A percentile compares a stretch with the other conserved stretches of the same genome.
phyloP scores from a whole-genome alignment of 2,113 vertebrate genomes.

The Megaceryle torquata region DNA sequence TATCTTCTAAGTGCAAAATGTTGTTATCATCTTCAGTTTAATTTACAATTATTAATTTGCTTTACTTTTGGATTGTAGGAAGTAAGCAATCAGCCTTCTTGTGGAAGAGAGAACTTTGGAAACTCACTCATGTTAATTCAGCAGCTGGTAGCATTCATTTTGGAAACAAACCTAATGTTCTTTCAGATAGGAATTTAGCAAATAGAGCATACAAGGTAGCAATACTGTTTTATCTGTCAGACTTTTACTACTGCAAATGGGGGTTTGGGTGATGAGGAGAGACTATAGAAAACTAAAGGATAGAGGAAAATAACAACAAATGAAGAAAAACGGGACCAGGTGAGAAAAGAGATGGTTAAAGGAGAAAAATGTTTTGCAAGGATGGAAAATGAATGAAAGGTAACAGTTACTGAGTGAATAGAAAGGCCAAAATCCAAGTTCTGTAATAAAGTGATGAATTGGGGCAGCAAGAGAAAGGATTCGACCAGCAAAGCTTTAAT shows the following conservation, averaged over 20 bases:
- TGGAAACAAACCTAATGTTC: background rate
- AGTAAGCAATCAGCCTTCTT: background rate
- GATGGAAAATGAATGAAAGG: background rate
- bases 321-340: background rate
- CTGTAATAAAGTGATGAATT: constrained; percentile 47
- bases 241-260: background rate
- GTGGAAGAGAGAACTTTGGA: background rate
- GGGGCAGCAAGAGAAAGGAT: constrained; percentile 31
- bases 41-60: background rate
- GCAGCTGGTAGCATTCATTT: background rate
- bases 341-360: background rate
- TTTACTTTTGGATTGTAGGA: background rate
- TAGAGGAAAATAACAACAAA: background rate
- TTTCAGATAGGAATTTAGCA: background rate
- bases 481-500: constrained; percentile 50
- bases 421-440: constrained; percentile 23
- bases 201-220: background rate
- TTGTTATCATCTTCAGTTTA: background rate
- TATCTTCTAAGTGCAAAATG: background rate
- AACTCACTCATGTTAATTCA: background rate
- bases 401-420: background rate
- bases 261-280: background rate
- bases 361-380: background rate
- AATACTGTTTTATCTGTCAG: background rate
- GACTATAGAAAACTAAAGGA: background rate